Base-by-base conservation (phyloP, 2,797 vertebrate genomes). In the Loris lydekkerianus region DNA sequence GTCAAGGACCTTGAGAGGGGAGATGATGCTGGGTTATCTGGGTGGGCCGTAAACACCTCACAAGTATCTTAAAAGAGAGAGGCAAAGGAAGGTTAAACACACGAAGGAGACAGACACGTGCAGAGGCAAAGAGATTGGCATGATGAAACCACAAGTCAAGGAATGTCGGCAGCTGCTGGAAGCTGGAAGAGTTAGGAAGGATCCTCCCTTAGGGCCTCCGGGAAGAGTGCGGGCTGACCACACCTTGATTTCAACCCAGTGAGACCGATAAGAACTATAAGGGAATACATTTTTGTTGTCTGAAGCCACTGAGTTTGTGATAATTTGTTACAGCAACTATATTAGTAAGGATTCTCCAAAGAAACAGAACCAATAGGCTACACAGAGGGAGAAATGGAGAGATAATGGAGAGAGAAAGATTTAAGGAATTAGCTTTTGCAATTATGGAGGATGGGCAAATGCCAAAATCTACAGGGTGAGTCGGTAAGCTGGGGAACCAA, bases 191-290 rank as follows among this genome's bases (percentile, higher is more conserved):
- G 34, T 53, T 14, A 1, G 46, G 56, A 10, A 29, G 1, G 5
- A 5, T 4, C 27, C 14, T 9, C 31, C 90, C 29, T 7, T 0
- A 3, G 21, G 49, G n/a, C 7, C 46, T 14, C 31, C 0, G 0
- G 31, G 13, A 63, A 15, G 17, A 29, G 11, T 7, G 0, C 25
- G 0, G n/a, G 7, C 43, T 34, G 7, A 4, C 25, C 11, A 17
- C 43, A 21, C 9, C 61, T 15, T 4, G 29, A 15, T 3, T 4
- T 23, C 31, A 7, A n/a, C 53, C 58, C 60, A 25, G 11, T 0
- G 7, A 23, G 6, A 29, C 63, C 5, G 67, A 20, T 1, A 20
- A 2, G 76, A 40, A 10, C 40, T 1, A 5, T 0, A 3, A n/a
- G 40, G 3, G n/a, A 10, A 25, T 0, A 1, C 86, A 8, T 9